Base-by-base conservation (phyloP, 2,797 vertebrate species). In the Lates japonicus region DNA sequence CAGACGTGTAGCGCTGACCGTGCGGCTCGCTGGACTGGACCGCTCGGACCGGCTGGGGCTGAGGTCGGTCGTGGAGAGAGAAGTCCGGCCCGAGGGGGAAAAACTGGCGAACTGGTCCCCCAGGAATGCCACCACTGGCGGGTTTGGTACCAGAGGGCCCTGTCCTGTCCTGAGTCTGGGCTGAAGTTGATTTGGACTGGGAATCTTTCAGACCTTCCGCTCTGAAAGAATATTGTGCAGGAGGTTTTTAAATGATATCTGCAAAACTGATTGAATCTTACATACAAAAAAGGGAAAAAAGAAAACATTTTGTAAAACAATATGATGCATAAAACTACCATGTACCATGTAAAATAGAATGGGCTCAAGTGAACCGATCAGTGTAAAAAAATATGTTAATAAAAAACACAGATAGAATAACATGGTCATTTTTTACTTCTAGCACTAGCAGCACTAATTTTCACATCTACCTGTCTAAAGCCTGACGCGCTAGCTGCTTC, bases 401-500 rank as follows among this genome's bases (percentile, higher is more conserved):
- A 39, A 7, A 39, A 39, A 35, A 39, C 2, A 39, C 9, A 39
- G 39, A 39, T 39, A 39, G 8, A 39, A 39, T 39, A 39, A 39
- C 39, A 39, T 39, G 39, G 39, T 39, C 42, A 17, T 16, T 44
- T 44, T 44, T 17, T 16, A 14, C 25, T 29, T 29, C 25, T 29
- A 2, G 25, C 25, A 29, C 25, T 29, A 2, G 12, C 54, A 37
- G 41, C 1, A 7, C 16, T 12, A 11, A 12, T 14, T 13, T 49
- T 16, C 1, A 25, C 19, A 14, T 37, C 91, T 90, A 99, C 98
- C 98, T 97, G 80, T 99, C 98, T 67, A 99, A 91, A 2, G 98
- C 97, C 87, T 99, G 98, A 39, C 96, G 96, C 52, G 98, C 98
- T 83, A 99, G 87, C 92, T 99, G 97, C 90, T 99, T 99, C 92